Evolutionary conservation across 2,113 vertebrate genomes (phyloP).

Genomic region (Pangasianodon hypophthalmus): DNA sequence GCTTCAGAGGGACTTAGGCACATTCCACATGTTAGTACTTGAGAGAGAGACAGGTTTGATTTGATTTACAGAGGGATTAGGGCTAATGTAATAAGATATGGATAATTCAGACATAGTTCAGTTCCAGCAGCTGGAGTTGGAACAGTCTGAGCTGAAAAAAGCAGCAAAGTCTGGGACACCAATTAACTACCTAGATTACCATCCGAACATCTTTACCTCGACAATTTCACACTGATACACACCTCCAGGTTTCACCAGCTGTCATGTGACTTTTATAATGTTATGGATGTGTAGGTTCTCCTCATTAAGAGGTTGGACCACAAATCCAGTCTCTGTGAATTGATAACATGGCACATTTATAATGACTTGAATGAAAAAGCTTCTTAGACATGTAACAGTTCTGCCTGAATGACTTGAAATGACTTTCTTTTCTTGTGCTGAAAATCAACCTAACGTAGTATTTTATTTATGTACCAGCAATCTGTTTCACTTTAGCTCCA

Average conservation of each 20-base stretch:
- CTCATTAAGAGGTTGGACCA: background rate
- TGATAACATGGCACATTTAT: background rate
- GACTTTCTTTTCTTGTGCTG: background rate
- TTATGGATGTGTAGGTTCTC: background rate
- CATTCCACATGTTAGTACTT: constrained; percentile 42
- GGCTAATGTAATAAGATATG: background rate
- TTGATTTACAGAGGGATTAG: constrained; percentile 40
- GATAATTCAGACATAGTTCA: background rate
- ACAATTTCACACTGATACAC: background rate
- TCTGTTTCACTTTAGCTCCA: background rate
- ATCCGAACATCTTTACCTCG: background rate
- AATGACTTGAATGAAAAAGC: background rate
- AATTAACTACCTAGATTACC: background rate
- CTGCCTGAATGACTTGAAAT: background rate
- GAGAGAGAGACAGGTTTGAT: constrained; percentile 11
- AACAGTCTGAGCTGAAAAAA: background rate
- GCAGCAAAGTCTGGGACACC: background rate
- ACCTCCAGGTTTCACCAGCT: background rate
- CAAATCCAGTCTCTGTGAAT: background rate
- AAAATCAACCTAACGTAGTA: background rate
- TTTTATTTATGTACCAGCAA: background rate
- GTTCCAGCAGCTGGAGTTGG: background rate
- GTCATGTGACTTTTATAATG: background rate
- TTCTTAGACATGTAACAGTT: background rate
- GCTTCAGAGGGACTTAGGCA: constrained; percentile 2